These are phyloP conservation scores for Bothrops alternatus DNA, from an alignment of 2,797 vertebrate genomes.

Conservation along the genomic window DNA sequence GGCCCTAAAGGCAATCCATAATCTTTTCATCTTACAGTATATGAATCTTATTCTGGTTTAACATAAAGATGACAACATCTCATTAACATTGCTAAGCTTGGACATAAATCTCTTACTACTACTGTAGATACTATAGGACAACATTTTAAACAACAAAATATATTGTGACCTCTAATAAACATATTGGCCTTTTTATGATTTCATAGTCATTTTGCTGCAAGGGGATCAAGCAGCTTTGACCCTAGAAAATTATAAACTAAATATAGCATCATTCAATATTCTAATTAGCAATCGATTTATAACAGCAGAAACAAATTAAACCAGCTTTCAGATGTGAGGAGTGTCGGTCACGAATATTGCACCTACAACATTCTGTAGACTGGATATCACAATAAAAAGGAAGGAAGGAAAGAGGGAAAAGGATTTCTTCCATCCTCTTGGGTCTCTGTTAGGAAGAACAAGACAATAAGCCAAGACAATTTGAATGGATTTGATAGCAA, in stretches of 20 bases:
- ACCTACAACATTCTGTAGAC: neutral
- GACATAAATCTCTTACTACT: neutral
- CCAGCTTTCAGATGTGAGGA: neutral
- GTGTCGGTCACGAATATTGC: neutral
- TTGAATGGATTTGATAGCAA: neutral
- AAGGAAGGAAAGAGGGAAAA: neutral
- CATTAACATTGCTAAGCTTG: neutral
- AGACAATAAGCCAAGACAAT: neutral
- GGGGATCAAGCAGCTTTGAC: neutral
- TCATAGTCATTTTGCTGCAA: neutral
- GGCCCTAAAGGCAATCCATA: neutral
- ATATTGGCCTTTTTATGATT: neutral
- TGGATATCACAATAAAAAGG: neutral
- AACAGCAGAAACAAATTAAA: neutral
- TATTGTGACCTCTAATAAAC: neutral
- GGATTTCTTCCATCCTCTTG: neutral
- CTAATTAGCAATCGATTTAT: slow-evolving; percentile 6
- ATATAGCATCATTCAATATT: neutral
- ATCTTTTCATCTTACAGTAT: neutral
- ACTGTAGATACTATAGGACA: neutral
- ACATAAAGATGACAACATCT: neutral
- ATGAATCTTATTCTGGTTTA: too few relatives aligned
- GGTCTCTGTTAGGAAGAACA: neutral
- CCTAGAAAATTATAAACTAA: slow-evolving; percentile 14
- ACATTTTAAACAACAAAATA: neutral